Conservation (phyloP, 2,113 vertebrate genomes). For the Jacana jacana region DNA sequence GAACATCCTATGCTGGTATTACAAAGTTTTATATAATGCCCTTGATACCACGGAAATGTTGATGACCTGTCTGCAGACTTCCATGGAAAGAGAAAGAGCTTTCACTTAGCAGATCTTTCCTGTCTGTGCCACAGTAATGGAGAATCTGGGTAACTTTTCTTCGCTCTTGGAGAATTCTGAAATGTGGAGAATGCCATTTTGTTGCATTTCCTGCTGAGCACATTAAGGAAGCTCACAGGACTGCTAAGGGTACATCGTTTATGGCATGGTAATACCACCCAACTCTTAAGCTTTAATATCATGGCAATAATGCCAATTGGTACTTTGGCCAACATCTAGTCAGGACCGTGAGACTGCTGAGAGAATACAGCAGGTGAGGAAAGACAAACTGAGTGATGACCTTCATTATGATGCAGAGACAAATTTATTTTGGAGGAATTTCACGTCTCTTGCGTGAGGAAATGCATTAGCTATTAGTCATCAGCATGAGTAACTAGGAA, state of each 20-base stretch:
- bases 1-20: not conserved
- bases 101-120: not conserved
- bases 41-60: not conserved
- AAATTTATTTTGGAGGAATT: not conserved
- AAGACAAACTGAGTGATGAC: not conserved
- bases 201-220: not conserved
- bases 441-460: conserved; percentile 13
- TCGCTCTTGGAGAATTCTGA: not conserved
- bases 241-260: not conserved
- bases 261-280: not conserved
- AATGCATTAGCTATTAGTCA: conserved; percentile 30
- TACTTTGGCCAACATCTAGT: not conserved
- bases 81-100: not conserved
- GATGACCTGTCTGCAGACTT: not conserved
- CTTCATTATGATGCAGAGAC: not conserved
- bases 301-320: not conserved
- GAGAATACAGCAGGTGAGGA: not conserved
- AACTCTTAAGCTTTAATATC: not conserved
- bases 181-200: not conserved
- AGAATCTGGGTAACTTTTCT: not conserved
- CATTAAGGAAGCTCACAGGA: not conserved
- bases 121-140: not conserved
- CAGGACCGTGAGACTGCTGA: not conserved
- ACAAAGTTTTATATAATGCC: not conserved
- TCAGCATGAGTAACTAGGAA: not conserved